phyloP scores from a whole-genome alignment of 2,888 invertebrate genomes.

The Ormyrus rosae region DNA sequence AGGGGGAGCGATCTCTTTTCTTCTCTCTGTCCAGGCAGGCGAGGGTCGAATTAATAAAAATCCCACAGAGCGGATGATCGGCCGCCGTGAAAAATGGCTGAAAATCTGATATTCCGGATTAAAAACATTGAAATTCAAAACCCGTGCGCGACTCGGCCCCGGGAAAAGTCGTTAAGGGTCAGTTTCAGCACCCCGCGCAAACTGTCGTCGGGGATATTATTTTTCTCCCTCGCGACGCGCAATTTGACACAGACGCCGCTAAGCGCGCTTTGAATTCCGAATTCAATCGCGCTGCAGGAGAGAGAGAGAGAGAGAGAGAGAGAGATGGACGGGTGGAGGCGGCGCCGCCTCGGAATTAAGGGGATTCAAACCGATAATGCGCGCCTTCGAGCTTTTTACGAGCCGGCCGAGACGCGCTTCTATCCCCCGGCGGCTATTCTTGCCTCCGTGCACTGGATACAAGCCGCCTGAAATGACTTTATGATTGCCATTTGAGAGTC shows the following conservation, averaged over 20 bases:
- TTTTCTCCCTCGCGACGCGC: constrained; percentile 60
- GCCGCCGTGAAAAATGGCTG: constrained; percentile 74
- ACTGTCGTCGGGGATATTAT: constrained; percentile 68
- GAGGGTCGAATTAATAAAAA: constrained; percentile 10
- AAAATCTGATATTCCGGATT: constrained; percentile 76
- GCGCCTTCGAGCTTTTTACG: constrained; percentile 32
- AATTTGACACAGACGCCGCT: constrained; percentile 67
- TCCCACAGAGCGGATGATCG: constrained; percentile 60
- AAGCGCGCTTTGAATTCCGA: constrained; percentile 71
- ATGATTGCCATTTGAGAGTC: constrained; percentile 2
- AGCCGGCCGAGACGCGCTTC: constrained; percentile 42
- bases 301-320: neutral
- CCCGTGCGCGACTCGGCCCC: constrained; percentile 68
- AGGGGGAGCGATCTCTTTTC: constrained; percentile 50
- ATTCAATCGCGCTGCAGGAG: constrained; percentile 67
- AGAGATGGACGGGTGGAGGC: neutral
- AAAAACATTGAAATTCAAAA: constrained; percentile 77
- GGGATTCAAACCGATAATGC: constrained; percentile 63
- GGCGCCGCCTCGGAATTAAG: constrained; percentile 64
- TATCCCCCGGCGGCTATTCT: constrained; percentile 46
- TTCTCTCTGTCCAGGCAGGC: constrained; percentile 55
- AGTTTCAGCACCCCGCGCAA: constrained; percentile 68
- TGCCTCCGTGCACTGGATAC: neutral
- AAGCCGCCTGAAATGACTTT: constrained; percentile 1
- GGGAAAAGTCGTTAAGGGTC: constrained; percentile 76